Evolutionary conservation across 2,797 vertebrate genomes (phyloP).

Genomic region (Lycodopsis pacificus): DNA sequence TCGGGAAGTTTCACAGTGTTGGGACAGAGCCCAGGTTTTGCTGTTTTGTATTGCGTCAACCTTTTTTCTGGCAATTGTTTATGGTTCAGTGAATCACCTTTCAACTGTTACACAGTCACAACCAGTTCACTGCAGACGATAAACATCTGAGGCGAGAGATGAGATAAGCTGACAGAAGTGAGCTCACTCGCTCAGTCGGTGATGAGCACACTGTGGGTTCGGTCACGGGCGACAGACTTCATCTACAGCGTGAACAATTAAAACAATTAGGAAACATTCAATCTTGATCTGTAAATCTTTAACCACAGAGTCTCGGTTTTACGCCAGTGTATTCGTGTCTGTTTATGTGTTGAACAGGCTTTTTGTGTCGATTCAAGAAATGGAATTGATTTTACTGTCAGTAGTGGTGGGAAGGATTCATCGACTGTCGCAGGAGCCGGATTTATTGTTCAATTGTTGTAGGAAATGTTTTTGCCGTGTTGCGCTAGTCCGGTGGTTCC

Average conservation of each 20-base stretch:
- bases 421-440: not conserved
- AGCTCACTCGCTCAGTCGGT: constrained; percentile 27
- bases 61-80: not conserved
- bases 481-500: too few species aligned
- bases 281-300: not conserved
- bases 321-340: not conserved
- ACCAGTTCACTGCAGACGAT: constrained; percentile 49
- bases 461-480: not conserved
- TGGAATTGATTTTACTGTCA: not conserved
- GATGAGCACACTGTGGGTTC: constrained; percentile 13
- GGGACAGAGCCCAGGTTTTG: not conserved
- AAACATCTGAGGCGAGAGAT: constrained; percentile 47
- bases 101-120: not conserved
- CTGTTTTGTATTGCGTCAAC: not conserved
- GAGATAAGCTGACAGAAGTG: constrained; percentile 34
- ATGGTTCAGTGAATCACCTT: constrained; percentile 13
- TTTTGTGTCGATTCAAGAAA: constrained; percentile 1
- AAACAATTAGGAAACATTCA: not conserved
- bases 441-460: constrained; percentile 3
- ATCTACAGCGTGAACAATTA: constrained; percentile 7
- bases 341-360: not conserved
- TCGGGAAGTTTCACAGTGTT: not conserved
- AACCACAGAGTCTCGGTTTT: not conserved
- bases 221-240: constrained; percentile 7
- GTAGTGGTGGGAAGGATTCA: not conserved